A percentile compares a stretch with the other conserved stretches of the same genome.
These are phyloP conservation scores for Tenthredo scrophulariae DNA, from an alignment of 2,888 invertebrate genomes.

Conservation along the genomic window DNA sequence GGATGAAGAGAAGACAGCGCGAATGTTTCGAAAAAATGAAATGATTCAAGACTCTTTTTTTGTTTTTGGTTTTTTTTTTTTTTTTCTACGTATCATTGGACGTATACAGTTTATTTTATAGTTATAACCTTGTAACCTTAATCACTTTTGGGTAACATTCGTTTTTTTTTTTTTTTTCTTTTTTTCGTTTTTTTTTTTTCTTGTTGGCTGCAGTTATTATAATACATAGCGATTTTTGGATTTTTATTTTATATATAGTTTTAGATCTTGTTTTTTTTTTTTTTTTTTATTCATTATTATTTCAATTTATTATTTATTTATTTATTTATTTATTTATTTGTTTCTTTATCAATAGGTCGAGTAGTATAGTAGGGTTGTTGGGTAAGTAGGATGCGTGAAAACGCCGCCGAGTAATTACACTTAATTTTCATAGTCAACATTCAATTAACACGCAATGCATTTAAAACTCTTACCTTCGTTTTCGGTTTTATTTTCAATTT, in stretches of 20 bases:
- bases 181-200: slow-evolving; percentile 14
- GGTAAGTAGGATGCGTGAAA: slow-evolving; percentile 7
- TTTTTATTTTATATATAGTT: slow-evolving; percentile 40
- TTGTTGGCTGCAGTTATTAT: slow-evolving; percentile 51
- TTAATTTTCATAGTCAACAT: slow-evolving; percentile 20
- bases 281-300: slow-evolving; percentile 3
- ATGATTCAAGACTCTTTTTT: neutral
- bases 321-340: neutral
- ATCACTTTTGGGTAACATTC: slow-evolving; percentile 40
- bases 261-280: slow-evolving; percentile 47
- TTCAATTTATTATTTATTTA: neutral
- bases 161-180: slow-evolving; percentile 18
- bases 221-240: slow-evolving; percentile 54
- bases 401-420: neutral
- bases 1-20: neutral
- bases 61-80: neutral
- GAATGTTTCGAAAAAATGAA: neutral
- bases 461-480: neutral
- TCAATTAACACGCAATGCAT: slow-evolving; percentile 23
- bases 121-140: slow-evolving; percentile 48
- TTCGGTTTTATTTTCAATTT: neutral
- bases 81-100: slow-evolving; percentile 55
- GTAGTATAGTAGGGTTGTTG: slow-evolving; percentile 16
- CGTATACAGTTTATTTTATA: slow-evolving; percentile 61
- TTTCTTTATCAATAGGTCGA: slow-evolving; percentile 20